These are phyloP conservation scores for Notodonta ziczac DNA, from an alignment of 2,888 invertebrate genomes.

Conservation along the genomic window DNA sequence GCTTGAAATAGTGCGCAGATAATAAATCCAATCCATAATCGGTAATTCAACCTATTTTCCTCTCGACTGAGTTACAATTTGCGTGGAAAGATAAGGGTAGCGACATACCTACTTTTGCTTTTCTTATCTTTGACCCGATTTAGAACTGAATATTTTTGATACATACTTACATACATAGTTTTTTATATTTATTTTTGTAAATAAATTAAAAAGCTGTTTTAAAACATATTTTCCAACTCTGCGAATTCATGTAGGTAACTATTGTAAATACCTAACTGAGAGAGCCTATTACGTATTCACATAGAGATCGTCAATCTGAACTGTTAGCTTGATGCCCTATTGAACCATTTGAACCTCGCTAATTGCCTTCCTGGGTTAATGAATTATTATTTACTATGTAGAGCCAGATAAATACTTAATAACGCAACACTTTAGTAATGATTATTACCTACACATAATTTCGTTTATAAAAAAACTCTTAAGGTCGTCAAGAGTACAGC, in stretches of 20 bases:
- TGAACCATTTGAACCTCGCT: constrained; percentile 4
- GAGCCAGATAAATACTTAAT: too few relatives aligned
- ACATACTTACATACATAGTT: too few relatives aligned
- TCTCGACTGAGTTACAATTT: constrained; percentile 3
- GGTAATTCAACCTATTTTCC: constrained; percentile 7
- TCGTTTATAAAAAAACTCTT: too few relatives aligned
- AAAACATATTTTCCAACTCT: too few relatives aligned
- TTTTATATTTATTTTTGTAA: too few relatives aligned
- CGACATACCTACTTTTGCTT: neutral
- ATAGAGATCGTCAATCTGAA: neutral
- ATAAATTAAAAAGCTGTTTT: too few relatives aligned
- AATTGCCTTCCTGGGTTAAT: constrained; percentile 12
- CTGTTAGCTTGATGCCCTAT: constrained; percentile 9
- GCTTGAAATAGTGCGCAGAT: constrained; percentile 9
- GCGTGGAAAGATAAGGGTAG: constrained; percentile 1
- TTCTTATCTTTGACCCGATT: neutral
- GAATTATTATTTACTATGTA: neutral
- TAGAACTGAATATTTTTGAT: too few relatives aligned
- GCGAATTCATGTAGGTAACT: too few relatives aligned
- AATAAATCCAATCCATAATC: constrained; percentile 16
- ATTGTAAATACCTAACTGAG: too few relatives aligned
- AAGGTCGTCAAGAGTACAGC: too few relatives aligned
- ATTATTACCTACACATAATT: too few relatives aligned
- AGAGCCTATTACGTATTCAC: neutral
- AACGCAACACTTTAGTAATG: too few relatives aligned